These are phyloP conservation scores for Cnemophilus loriae DNA, from an alignment of 2,113 vertebrate species.

Conservation along the genomic window DNA sequence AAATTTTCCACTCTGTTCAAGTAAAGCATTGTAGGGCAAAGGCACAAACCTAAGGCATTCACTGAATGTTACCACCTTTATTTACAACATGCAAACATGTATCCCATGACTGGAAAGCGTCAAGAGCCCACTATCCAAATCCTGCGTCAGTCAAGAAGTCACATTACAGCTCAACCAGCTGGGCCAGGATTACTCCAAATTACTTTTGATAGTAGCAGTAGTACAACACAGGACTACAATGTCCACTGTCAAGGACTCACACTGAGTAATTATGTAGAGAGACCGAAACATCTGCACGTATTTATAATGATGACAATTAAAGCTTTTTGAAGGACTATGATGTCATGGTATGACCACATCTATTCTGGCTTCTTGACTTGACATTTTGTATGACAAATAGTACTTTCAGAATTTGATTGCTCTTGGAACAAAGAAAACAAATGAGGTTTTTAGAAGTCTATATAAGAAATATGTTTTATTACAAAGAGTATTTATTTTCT, in stretches of 20 bases:
- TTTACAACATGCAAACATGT: not conserved
- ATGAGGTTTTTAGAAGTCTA: not conserved
- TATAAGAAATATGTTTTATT: not conserved
- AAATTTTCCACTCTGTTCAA: not conserved
- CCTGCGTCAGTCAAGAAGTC: not conserved
- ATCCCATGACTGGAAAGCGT: not conserved
- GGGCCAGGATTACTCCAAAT: not conserved
- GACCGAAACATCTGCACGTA: not conserved
- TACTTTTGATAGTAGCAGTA: not conserved
- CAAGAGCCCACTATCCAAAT: not conserved
- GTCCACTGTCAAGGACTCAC: not conserved
- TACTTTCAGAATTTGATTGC: not conserved
- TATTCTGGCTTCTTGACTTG: not conserved
- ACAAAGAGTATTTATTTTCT: not conserved
- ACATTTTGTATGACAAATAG: not conserved
- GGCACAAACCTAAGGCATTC: not conserved
- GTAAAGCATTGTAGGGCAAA: not conserved
- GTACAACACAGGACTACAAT: not conserved
- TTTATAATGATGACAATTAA: conserved; percentile 13
- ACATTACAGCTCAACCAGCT: not conserved
- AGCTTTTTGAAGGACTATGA: conserved; percentile 19
- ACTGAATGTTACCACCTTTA: not conserved
- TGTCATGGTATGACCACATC: conserved; percentile 23
- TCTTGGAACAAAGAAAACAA: not conserved
- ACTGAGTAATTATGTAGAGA: not conserved